Base-by-base conservation (phyloP, 2,113 vertebrate genomes). In the Lamprotornis superbus region DNA sequence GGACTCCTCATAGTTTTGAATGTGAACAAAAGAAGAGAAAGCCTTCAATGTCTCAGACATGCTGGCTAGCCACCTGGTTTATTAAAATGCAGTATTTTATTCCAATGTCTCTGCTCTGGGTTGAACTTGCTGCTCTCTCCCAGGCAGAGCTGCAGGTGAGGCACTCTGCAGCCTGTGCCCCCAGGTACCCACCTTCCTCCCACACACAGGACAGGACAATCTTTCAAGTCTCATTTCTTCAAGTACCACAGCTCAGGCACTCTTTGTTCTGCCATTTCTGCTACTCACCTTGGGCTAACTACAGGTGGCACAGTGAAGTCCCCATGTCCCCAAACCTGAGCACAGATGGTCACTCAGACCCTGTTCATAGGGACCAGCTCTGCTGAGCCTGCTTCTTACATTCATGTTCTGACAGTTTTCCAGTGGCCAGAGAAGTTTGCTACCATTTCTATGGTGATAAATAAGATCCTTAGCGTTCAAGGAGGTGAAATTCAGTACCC, bases 71-170 rank as follows among this genome's bases (percentile, higher is more conserved):
- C 37, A 13, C 25, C 53, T 31, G 23, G 20, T 57, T 78, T 85
- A 39, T 69, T 47, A 12, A 73, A 50, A 39, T 10, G 23, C 28
- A 70, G 9, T 11, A 11, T 37, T 60, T 78, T 65, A 69, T 69
- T 52, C 31, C 60, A 10, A 33, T 50, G 28, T 15, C 56, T 67
- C 47, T 57, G 39, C 64, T 81, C 37, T 28, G 18, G 63, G 15
- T 6, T 64, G 53, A 59, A 71, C 18, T 25, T n/a, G 8, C 53
- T 53, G 57, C 71, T 76, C 22, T 55, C 33, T 46, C 30, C 55
- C 28, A 17, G 0, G 1, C 27, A n/a, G 40, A n/a, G 57, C 30
- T 17, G 37, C 0, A 0, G 47, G 50, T 42, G 6, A 61, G 30
- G 56, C 53, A 57, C 20, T 12, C 12, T 30, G 53, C 40, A 71